Evolutionary conservation across 2,113 vertebrate species (phyloP), one percentile per base, ranked within the genome.

Genomic region (Plecotus auritus): DNA sequence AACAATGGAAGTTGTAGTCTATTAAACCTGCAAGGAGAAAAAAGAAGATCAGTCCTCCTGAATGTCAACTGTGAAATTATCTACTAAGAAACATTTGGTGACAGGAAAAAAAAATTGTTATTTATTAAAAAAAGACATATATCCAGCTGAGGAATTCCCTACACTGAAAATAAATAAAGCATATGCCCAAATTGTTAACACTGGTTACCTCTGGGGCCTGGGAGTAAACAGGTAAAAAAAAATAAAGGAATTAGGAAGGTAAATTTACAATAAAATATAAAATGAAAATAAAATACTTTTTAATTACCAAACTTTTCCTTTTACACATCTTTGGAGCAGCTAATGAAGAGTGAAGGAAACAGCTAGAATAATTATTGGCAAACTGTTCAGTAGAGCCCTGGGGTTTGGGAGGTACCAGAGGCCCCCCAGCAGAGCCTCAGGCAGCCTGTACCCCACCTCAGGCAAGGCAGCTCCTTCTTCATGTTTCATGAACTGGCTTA

Each of bases 1-100:
- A 99, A 99, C 99, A 99, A 97, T 99, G 99, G 97, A 99, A 99
- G 98, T 99, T 99, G 99, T 99, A 99, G 98, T 99, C 99, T 99
- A 99, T 99, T 97, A 99, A 99, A 98, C 99, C 99, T 99, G 97
- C 1, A 92, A 77, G 83, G 92, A 56, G 82, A 64, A 96, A 95
- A 26, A 93, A 61, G 47, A 67, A 90, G 23, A 82, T 67, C 13
- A 88, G 4, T 22, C 22, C 4, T 90, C 49, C n/a, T 96, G 64
- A 92, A 84, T 18, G 88, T 69, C 49, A 94, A n/a, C 8, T 40
- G 10, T 93, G 56, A 89, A 88, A 81, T 67, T 72, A 76, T 18
- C 69, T 54, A 23, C 20, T 17, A 51, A 20, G 26, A 95, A 86
- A 82, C 20, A 87, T 56, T 45, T 81, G 70, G n/a, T 72, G 12